Evolutionary conservation across 1,140 invertebrate genomes (phyloP).

Genomic region (Cyclina sinensis): DNA sequence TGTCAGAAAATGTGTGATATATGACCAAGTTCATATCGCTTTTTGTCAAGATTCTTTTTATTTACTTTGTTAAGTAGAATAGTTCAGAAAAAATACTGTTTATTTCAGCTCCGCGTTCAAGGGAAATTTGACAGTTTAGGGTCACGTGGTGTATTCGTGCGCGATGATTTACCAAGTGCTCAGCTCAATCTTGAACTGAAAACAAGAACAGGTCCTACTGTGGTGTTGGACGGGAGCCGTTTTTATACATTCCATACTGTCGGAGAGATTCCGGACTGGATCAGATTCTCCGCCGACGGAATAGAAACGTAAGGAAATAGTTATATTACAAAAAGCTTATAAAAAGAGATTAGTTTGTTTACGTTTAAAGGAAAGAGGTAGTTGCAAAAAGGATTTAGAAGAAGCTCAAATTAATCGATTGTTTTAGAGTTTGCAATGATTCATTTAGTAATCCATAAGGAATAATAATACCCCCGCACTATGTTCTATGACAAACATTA

Average conservation of each 20-base stretch:
- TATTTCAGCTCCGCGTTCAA: neutral
- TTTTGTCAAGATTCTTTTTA: no score
- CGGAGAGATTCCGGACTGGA: neutral
- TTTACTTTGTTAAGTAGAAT: no score
- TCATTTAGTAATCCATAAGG: no score
- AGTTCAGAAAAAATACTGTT: no score
- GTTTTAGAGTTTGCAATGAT: neutral
- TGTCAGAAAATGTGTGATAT: no score
- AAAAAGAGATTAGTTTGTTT: neutral
- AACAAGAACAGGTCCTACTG: constrained; percentile 17
- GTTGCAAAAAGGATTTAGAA: neutral
- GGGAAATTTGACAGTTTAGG: neutral
- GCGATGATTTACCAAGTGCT: constrained; percentile 45
- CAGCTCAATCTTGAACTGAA: constrained; percentile 43
- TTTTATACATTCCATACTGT: constrained; percentile 47
- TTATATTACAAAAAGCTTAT: neutral
- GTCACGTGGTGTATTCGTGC: constrained; percentile 36
- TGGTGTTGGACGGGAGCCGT: constrained; percentile 54
- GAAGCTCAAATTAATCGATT: neutral
- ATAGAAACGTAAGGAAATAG: constrained; percentile 46
- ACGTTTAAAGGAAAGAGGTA: neutral
- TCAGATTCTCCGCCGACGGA: constrained; percentile 1
- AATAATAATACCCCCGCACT: no score
- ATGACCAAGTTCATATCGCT: no score
- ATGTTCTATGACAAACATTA: no score